These are phyloP conservation scores for Sepiola atlantica DNA, from an alignment of 2,888 invertebrate genomes.

Conservation along the genomic window DNA sequence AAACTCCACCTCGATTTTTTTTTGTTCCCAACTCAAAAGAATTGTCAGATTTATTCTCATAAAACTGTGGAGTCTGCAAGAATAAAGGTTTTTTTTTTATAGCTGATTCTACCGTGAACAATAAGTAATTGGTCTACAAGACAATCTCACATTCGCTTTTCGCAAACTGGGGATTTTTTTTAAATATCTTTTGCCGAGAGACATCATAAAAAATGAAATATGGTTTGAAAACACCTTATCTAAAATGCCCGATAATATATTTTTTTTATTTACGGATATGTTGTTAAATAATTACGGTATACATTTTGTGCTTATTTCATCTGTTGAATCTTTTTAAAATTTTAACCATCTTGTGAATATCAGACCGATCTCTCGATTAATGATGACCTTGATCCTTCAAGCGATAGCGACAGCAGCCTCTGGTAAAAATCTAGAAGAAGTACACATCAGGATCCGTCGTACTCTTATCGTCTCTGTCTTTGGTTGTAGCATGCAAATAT, in stretches of 20 bases:
- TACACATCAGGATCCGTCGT: too few species aligned
- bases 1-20: neutral
- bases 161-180: neutral
- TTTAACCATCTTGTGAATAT: too few species aligned
- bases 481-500: too few species aligned
- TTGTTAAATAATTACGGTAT: too few species aligned
- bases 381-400: too few species aligned
- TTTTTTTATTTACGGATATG: too few species aligned
- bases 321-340: too few species aligned
- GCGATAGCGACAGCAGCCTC: too few species aligned
- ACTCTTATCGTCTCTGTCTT: too few species aligned
- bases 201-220: neutral
- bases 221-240: neutral
- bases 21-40: neutral
- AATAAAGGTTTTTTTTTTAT: neutral
- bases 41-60: neutral
- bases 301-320: too few species aligned
- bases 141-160: neutral
- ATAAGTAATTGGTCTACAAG: neutral
- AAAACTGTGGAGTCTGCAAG: slow-evolving; percentile 32
- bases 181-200: neutral
- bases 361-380: too few species aligned
- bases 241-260: neutral
- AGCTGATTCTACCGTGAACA: neutral
- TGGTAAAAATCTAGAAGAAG: too few species aligned